Base-by-base conservation (phyloP, 2,797 vertebrate genomes). In the Neosilurus hyrtlii region DNA sequence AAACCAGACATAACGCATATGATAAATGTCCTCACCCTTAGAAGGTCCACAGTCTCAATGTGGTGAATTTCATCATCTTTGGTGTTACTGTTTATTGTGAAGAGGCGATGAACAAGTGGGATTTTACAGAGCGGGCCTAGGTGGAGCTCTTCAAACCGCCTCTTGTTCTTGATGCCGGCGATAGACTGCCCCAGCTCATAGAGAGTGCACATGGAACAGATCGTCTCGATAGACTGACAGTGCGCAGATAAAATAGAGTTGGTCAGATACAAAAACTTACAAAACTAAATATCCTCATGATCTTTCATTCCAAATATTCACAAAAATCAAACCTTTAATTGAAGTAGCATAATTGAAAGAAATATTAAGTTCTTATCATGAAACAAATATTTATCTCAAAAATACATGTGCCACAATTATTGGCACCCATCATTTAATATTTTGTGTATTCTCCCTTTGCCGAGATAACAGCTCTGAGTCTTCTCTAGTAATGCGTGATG, bases 41-140 rank as follows among this genome's bases (percentile, higher is more conserved):
- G 85, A 86, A 95, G 92, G 87, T 95, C 94, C 43, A 92, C 78
- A 0, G 94, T 94, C 86, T 92, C 90, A 12, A 95, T 94, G 90
- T 94, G 92, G 56, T 81, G 89, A 74, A 95, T 93, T 43, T 95
- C 95, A 1, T 95, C 94, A 22, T 95, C 95, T 87, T 92, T 94
- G 2, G 93, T 93, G 84, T 91, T 90, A 37, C 88, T 80, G 86
- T 93, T 91, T 0, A 95, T 92, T 90, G 90, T 93, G 84, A 95
- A 95, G 87, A 95, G 86, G 88, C 90, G 92, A 82, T 93, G 92
- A 82, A 95, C 67, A 1, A 93, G 49, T 0, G 95, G 95, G 1
- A 94, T 87, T 84, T 94, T 94, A 91, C 94, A 95, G 70, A 95
- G 93, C 0, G 94, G 95, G 20, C 95, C 95, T 35, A 95, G 87